A percentile compares a stretch with the other conserved stretches of the same genome.
Evolutionary conservation across 2,888 invertebrate genomes (phyloP).

Genomic region (Sminthurinus aureus): DNA sequence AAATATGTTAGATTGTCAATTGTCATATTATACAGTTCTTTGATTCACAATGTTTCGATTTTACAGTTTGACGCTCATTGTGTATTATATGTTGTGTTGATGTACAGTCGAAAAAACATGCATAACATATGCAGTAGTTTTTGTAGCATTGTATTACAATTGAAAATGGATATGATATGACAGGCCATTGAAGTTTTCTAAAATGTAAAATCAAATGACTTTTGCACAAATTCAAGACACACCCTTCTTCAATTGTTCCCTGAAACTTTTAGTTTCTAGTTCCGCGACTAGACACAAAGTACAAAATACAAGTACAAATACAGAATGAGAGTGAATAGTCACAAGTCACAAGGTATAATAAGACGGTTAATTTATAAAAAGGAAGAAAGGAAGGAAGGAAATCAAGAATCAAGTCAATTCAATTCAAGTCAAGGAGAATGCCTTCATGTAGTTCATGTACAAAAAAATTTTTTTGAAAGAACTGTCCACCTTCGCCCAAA

Average conservation of each 20-base stretch:
- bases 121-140: too few relatives aligned
- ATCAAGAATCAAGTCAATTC: background rate
- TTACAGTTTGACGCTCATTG: too few relatives aligned
- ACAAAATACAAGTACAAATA: background rate
- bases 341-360: background rate
- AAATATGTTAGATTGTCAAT: too few relatives aligned
- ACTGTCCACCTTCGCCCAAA: slow-evolving; percentile 25
- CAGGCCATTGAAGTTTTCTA: background rate
- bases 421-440: too few relatives aligned
- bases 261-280: background rate
- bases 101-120: too few relatives aligned
- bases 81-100: too few relatives aligned
- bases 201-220: slow-evolving; percentile 22
- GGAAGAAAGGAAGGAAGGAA: background rate
- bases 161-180: background rate
- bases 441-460: background rate
- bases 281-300: slow-evolving; percentile 1
- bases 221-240: slow-evolving; percentile 28
- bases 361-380: background rate
- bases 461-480: slow-evolving; percentile 1
- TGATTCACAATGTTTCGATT: too few relatives aligned
- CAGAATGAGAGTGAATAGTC: background rate
- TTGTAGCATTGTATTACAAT: too few relatives aligned
- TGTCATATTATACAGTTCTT: too few relatives aligned
- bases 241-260: slow-evolving; percentile 14